These are phyloP conservation scores for Pantherophis vulpinus DNA, from an alignment of 2,797 vertebrate species.

Conservation along the genomic window DNA sequence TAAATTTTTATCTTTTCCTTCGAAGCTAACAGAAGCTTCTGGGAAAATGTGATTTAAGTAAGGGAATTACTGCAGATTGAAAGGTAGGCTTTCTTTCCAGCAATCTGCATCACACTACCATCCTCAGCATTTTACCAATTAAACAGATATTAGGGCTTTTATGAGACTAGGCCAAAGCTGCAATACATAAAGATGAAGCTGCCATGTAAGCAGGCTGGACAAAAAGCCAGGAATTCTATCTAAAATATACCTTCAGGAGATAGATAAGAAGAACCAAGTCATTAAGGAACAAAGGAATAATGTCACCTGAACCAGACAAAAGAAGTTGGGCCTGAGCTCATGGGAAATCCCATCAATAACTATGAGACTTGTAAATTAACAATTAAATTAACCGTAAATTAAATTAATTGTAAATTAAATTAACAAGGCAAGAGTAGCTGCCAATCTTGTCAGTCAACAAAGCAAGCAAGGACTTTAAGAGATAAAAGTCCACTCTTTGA, in stretches of 20 bases:
- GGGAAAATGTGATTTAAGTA: background rate
- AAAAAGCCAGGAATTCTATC: background rate
- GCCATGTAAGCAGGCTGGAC: background rate
- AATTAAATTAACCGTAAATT: background rate
- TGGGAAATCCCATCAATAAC: background rate
- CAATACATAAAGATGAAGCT: background rate
- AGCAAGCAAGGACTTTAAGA: background rate
- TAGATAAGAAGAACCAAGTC: background rate
- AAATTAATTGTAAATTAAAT: too few species aligned
- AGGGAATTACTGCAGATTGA: background rate
- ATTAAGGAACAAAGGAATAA: background rate
- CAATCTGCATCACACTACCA: background rate
- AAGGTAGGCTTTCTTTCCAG: background rate
- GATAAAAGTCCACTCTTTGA: background rate
- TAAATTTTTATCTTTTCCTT: background rate
- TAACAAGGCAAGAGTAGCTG: background rate
- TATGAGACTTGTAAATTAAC: background rate
- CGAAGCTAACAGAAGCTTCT: background rate
- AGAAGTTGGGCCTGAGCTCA: background rate
- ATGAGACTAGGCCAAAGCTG: background rate
- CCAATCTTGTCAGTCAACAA: background rate
- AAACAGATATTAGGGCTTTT: background rate
- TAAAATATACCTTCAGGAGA: background rate
- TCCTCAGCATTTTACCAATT: background rate
- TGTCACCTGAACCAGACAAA: background rate